Evolutionary conservation across 2,888 invertebrate genomes (phyloP).

Genomic region (Leptinotarsa peninsularis): DNA sequence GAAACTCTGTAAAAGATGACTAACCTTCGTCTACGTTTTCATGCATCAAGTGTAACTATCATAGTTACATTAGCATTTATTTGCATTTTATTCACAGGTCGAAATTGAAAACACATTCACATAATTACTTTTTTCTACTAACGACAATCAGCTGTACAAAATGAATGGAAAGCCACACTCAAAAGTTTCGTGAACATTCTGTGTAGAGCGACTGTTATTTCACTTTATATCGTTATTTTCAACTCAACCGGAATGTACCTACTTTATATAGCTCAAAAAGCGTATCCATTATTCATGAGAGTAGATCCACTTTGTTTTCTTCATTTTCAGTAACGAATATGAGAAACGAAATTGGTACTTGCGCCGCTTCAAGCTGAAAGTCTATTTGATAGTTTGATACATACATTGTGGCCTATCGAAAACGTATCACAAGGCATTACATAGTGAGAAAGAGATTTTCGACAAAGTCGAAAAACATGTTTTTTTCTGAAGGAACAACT

Average conservation of each 20-base stretch:
- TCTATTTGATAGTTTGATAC: slow-evolving; percentile 30
- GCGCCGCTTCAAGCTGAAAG: slow-evolving; percentile 22
- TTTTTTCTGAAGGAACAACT: too few relatives aligned
- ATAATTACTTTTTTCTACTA: too few relatives aligned
- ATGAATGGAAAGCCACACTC: neutral
- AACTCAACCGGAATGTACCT: neutral
- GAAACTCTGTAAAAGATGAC: too few relatives aligned
- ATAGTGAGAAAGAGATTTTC: too few relatives aligned
- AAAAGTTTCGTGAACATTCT: neutral
- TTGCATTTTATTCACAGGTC: too few relatives aligned
- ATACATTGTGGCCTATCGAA: slow-evolving; percentile 16
- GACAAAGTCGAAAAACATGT: too few relatives aligned
- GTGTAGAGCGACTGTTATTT: neutral
- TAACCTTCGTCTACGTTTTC: too few relatives aligned
- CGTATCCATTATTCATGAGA: slow-evolving; percentile 27
- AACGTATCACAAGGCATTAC: too few relatives aligned
- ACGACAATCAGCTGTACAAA: neutral
- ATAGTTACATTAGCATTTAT: too few relatives aligned
- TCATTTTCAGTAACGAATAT: slow-evolving; percentile 6
- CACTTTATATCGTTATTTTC: neutral
- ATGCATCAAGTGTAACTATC: too few relatives aligned
- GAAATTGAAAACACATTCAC: too few relatives aligned
- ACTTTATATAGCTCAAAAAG: slow-evolving; percentile 7
- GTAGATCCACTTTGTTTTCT: slow-evolving; percentile 19
- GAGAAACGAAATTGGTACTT: slow-evolving; percentile 21